These are phyloP conservation scores for Luscinia megarhynchos DNA, from an alignment of 2,797 vertebrate genomes.

Conservation along the genomic window DNA sequence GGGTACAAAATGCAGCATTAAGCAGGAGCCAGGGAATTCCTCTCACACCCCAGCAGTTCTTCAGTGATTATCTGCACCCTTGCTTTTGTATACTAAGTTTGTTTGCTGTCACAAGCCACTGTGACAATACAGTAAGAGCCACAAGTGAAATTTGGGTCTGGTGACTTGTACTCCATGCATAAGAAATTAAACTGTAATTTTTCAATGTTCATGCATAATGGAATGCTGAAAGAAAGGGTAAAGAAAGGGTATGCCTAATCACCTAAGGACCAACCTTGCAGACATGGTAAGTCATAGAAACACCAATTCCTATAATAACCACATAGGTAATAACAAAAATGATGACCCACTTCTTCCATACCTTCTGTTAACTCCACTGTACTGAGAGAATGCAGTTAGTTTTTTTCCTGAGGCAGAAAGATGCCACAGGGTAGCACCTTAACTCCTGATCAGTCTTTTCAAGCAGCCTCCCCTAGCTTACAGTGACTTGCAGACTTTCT, in stretches of 20 bases:
- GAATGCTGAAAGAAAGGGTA: background rate
- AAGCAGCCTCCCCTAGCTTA: background rate
- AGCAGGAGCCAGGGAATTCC: background rate
- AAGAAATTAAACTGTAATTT: background rate
- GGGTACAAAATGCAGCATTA: accelerated
- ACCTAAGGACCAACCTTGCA: accelerated
- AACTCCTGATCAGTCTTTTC: background rate
- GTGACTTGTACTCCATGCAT: background rate
- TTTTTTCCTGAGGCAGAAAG: background rate
- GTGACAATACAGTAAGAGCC: background rate
- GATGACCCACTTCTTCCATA: background rate
- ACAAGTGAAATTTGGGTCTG: background rate
- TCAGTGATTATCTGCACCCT: background rate
- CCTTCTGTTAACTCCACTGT: background rate
- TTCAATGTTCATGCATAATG: background rate
- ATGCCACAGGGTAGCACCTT: background rate
- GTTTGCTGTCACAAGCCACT: background rate
- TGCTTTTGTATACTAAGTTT: background rate
- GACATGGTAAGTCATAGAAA: background rate
- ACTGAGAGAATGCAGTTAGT: background rate
- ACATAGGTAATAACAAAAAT: background rate
- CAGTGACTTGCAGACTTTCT: background rate
- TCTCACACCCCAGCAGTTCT: background rate
- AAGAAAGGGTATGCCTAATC: background rate
- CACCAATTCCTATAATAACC: background rate